phyloP scores from a whole-genome alignment of 2,113 vertebrate species.

The Hymenochirus boettgeri region DNA sequence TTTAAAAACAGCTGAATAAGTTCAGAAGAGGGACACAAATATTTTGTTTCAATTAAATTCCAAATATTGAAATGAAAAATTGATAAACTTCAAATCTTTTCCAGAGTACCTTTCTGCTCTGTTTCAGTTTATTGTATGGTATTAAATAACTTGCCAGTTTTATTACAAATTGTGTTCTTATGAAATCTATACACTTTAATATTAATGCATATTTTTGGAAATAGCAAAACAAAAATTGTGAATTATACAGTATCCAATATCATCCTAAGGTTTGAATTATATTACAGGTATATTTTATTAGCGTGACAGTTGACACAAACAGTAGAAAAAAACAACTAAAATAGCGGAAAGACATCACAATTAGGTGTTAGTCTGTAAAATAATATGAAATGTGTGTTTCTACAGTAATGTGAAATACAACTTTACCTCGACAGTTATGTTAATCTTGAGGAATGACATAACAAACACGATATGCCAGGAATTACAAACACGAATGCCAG shows the following conservation, averaged over 20 bases:
- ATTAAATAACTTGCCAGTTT: too few relatives aligned
- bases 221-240: background rate
- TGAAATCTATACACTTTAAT: background rate
- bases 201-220: background rate
- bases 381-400: slow-evolving; percentile 21
- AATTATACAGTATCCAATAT: too few relatives aligned
- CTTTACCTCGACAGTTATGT: slow-evolving; percentile 13
- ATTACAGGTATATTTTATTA: slow-evolving; percentile 4
- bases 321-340: background rate
- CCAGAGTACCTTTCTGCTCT: too few relatives aligned
- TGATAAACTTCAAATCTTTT: too few relatives aligned
- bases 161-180: too few relatives aligned
- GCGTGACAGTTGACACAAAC: background rate
- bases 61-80: too few relatives aligned
- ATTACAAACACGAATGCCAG: too few relatives aligned
- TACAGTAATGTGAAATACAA: slow-evolving; percentile 26
- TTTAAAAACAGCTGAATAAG: too few relatives aligned
- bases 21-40: too few relatives aligned
- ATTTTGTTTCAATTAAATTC: too few relatives aligned
- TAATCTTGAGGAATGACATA: slow-evolving; percentile 9
- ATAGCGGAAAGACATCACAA: too few relatives aligned
- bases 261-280: background rate
- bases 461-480: slow-evolving; percentile 5
- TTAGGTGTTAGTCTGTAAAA: slow-evolving; percentile 4
- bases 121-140: too few relatives aligned